Evolutionary conservation across 2,797 vertebrate genomes (phyloP).

Genomic region (Gymnoscopelus braueri): DNA sequence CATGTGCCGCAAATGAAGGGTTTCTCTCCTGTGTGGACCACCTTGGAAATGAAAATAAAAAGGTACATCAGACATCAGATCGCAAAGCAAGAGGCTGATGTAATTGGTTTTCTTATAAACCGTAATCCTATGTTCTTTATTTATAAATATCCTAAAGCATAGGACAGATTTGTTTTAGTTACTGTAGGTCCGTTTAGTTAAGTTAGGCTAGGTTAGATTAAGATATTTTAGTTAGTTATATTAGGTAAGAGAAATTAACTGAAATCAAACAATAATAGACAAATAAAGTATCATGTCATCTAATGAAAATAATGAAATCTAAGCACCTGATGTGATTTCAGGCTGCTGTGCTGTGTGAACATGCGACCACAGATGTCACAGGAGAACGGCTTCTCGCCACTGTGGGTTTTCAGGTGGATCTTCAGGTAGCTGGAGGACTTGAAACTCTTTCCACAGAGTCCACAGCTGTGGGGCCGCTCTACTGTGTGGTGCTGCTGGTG

Average conservation of each 20-base stretch:
- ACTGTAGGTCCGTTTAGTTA: no score
- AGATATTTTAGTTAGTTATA: no score
- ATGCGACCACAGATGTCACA: constrained; percentile 74
- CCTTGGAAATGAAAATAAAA: constrained; percentile 32
- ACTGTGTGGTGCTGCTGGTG: constrained; percentile 74
- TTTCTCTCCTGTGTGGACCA: constrained; percentile 76
- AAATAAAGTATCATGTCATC: neutral
- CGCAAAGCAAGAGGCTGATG: no score
- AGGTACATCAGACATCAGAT: no score
- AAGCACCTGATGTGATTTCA: constrained; percentile 76
- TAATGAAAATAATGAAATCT: no score
- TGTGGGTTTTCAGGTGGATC: constrained; percentile 77
- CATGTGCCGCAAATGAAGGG: constrained; percentile 77
- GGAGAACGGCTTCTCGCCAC: constrained; percentile 73
- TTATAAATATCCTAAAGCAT: no score
- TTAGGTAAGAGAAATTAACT: no score
- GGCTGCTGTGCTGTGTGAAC: constrained; percentile 79
- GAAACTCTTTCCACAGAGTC: constrained; percentile 74
- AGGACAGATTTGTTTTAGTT: no score
- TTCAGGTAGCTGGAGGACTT: constrained; percentile 74
- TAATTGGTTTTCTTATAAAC: no score
- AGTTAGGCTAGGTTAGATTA: no score
- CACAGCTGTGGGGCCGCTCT: constrained; percentile 68
- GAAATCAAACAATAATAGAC: neutral
- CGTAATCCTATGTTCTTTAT: no score